Evolutionary conservation across 2,888 invertebrate species (phyloP).

Genomic region (Griposia aprilina): DNA sequence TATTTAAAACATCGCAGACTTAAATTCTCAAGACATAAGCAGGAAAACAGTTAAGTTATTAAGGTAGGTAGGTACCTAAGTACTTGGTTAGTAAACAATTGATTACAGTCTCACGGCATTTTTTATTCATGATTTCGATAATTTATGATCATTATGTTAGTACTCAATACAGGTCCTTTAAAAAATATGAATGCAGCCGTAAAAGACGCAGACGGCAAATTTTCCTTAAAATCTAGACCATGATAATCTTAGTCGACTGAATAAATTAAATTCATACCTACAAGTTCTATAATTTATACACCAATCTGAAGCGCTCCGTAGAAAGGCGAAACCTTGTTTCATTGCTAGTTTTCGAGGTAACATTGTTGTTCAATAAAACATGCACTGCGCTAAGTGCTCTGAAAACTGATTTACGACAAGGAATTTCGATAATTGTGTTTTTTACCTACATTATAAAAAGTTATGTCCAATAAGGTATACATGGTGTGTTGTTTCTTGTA

Average conservation of each 20-base stretch:
- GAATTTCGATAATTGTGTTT: constrained; percentile 29
- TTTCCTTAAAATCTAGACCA: constrained; percentile 29
- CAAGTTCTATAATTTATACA: constrained; percentile 59
- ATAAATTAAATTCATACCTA: constrained; percentile 57
- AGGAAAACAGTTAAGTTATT: constrained; percentile 45
- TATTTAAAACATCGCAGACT: constrained; percentile 21
- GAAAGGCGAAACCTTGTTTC: constrained; percentile 59
- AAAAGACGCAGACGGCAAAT: constrained; percentile 7
- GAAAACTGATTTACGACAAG: constrained; percentile 19
- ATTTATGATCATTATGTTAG: neutral
- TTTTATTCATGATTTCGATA: constrained; percentile 15
- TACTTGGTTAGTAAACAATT: constrained; percentile 25
- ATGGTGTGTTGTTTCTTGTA: constrained; percentile 69
- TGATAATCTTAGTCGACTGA: constrained; percentile 34
- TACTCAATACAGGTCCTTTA: neutral
- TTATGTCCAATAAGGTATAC: constrained; percentile 34
- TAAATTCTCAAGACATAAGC: constrained; percentile 30
- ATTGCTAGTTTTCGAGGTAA: constrained; percentile 36
- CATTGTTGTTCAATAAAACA: constrained; percentile 26
- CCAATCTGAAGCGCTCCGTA: constrained; percentile 37
- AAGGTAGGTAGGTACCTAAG: neutral
- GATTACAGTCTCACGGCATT: constrained; percentile 16
- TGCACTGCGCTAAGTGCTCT: neutral
- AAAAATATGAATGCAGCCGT: constrained; percentile 8
- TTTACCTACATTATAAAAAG: constrained; percentile 31